Percentiles rank a stretch among this genome's conserved stretches.
phyloP scores from a whole-genome alignment of 2,888 invertebrate genomes.

The Drosophila buzzatii region DNA sequence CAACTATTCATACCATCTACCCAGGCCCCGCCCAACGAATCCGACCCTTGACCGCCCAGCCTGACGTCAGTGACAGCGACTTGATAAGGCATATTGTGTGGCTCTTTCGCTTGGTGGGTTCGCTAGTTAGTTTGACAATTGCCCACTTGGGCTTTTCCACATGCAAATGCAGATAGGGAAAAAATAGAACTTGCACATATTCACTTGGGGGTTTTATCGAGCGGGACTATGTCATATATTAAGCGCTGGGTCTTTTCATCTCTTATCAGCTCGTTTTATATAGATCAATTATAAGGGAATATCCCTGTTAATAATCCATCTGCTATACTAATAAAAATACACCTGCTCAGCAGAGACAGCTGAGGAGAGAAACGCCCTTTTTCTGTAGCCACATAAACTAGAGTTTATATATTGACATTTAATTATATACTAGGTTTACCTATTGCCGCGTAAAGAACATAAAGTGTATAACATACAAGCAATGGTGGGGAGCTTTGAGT shows the following conservation, averaged over 20 bases:
- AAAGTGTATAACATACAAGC: background rate
- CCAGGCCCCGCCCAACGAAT: background rate
- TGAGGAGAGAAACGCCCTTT: background rate
- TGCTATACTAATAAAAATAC: background rate
- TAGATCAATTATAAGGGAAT: background rate
- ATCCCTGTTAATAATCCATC: conserved; percentile 1
- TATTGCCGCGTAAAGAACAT: background rate
- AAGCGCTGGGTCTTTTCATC: background rate
- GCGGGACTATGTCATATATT: conserved; percentile 7
- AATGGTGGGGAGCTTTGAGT: background rate
- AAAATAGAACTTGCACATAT: background rate
- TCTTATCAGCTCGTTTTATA: background rate
- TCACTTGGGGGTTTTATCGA: conserved; percentile 5
- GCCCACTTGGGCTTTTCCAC: conserved; percentile 27
- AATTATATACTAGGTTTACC: conserved; percentile 3
- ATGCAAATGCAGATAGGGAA: conserved; percentile 11
- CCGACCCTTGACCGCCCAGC: background rate
- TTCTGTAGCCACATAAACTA: background rate
- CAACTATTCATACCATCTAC: background rate
- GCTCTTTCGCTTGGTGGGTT: background rate
- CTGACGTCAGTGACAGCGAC: conserved; percentile 49
- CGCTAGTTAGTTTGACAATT: conserved; percentile 5
- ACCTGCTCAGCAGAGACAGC: background rate
- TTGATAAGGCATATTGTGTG: conserved; percentile 29
- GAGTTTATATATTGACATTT: conserved; percentile 9